Evolutionary conservation across 2,888 invertebrate genomes (phyloP).

Genomic region (Meloe dianella): DNA sequence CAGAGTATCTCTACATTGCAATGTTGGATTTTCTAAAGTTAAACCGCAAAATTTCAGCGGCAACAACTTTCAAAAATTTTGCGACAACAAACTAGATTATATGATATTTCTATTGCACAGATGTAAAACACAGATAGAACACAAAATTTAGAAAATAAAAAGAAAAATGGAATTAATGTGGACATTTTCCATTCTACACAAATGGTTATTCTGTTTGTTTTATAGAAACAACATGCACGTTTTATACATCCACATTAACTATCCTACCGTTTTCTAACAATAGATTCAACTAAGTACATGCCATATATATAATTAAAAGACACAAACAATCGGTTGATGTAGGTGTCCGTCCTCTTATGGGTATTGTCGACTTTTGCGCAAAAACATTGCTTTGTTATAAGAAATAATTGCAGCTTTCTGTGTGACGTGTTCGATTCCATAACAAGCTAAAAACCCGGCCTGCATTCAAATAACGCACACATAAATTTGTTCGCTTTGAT

Average conservation of each 20-base stretch:
- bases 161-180: conserved; percentile 2
- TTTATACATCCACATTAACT: neutral
- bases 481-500: neutral
- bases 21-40: conserved; percentile 17
- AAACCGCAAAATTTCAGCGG: conserved; percentile 22
- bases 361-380: conserved; percentile 25
- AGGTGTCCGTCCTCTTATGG: conserved; percentile 24
- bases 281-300: conserved; percentile 16
- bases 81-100: conserved; percentile 28
- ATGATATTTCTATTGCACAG: conserved; percentile 17
- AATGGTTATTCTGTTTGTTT: neutral
- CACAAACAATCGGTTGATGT: conserved; percentile 34
- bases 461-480: neutral
- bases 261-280: conserved; percentile 2
- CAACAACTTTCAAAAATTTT: conserved; percentile 34
- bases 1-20: neutral
- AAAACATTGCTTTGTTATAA: conserved; percentile 36
- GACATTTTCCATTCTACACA: neutral
- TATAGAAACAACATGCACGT: neutral
- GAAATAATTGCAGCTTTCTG: conserved; percentile 33
- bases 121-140: neutral
- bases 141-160: too few relatives aligned
- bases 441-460: conserved; percentile 12
- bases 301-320: conserved; percentile 34
- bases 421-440: conserved; percentile 16